A percentile compares a stretch with the other conserved stretches of the same genome.
phyloP scores from a whole-genome alignment of 2,797 vertebrate species.

The Tapera naevia region DNA sequence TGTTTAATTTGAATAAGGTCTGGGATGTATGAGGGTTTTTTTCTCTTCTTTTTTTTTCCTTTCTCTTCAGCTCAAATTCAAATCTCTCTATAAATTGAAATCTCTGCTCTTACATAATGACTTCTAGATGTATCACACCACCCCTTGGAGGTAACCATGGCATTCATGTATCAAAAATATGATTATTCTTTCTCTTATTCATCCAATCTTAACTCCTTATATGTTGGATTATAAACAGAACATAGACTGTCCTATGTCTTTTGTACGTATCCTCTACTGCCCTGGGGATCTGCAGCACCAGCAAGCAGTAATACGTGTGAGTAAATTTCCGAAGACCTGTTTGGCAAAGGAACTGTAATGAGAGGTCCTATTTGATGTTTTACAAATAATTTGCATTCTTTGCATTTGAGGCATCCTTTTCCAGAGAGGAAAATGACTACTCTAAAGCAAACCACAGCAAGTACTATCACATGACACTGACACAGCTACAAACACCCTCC shows the following conservation, averaged over 20 bases:
- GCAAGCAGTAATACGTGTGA: not conserved
- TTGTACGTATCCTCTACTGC: not conserved
- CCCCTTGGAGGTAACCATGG: not conserved
- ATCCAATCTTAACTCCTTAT: not conserved
- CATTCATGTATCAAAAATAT: not conserved
- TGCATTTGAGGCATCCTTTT: not conserved
- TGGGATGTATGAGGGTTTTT: not conserved
- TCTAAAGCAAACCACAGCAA: not conserved
- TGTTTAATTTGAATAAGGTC: not conserved
- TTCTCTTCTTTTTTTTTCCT: not conserved
- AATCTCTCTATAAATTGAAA: not conserved
- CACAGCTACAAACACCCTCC: not conserved
- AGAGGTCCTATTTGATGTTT: not conserved
- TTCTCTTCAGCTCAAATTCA: not conserved
- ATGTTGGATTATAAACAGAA: not conserved
- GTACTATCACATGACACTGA: not conserved
- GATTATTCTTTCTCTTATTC: not conserved
- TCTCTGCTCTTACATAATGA: not conserved
- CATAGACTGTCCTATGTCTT: not conserved
- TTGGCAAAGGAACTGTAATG: not conserved
- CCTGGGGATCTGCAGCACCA: accelerated
- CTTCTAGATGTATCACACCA: not conserved
- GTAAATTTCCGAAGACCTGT: not conserved
- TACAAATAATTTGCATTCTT: not conserved
- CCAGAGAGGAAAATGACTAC: not conserved